A percentile compares a stretch with the other conserved stretches of the same genome.
phyloP scores from a whole-genome alignment of 2,797 vertebrate genomes.

The Decapterus maruadsi region DNA sequence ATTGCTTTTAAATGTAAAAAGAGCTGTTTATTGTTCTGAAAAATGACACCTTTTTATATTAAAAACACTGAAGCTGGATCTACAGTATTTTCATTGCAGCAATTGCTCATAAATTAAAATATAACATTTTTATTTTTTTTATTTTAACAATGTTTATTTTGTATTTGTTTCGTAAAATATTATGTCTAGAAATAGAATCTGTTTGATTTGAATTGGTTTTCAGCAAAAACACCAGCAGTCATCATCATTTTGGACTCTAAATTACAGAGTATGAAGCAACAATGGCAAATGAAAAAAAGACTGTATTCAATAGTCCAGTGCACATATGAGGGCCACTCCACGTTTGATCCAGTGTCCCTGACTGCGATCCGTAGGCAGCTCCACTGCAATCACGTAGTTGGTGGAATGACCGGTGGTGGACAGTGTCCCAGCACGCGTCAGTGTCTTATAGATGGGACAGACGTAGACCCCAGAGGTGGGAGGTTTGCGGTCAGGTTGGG shows the following conservation, averaged over 20 bases:
- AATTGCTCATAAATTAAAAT: neutral
- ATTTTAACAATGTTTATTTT: neutral
- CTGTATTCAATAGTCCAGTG: constrained; percentile 89
- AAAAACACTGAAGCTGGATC: neutral
- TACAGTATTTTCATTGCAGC: too few species aligned
- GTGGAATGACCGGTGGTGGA: constrained; percentile 94
- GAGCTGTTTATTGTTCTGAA: too few species aligned
- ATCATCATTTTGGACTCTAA: too few species aligned
- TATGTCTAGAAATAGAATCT: neutral
- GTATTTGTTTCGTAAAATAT: neutral
- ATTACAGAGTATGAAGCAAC: neutral
- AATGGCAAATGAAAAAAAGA: neutral
- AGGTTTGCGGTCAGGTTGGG: constrained; percentile 78
- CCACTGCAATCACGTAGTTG: constrained; percentile 92
- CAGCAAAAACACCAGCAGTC: too few species aligned
- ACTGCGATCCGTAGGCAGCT: constrained; percentile 85
- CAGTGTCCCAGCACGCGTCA: constrained; percentile 90
- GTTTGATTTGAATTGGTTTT: too few species aligned
- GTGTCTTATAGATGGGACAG: constrained; percentile 53
- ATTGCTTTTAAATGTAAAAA: too few species aligned
- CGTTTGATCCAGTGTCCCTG: constrained; percentile 93
- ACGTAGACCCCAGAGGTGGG: too few species aligned
- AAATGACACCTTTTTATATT: neutral
- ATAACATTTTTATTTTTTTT: neutral
- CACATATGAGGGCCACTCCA: constrained; percentile 92